These are phyloP conservation scores for Coluber constrictor DNA, from an alignment of 2,797 vertebrate species.

Conservation along the genomic window DNA sequence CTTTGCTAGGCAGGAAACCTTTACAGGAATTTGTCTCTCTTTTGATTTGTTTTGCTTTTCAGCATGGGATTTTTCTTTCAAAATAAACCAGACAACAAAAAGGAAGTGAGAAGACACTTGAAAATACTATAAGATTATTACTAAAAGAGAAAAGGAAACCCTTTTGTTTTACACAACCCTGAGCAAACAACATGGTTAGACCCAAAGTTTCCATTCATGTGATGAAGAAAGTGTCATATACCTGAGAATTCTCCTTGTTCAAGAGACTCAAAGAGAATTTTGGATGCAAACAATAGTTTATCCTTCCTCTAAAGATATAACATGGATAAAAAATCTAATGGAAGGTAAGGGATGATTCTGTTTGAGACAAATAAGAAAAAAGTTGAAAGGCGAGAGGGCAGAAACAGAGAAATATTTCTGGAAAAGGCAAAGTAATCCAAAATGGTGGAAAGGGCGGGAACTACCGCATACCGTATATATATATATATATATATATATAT, in stretches of 20 bases:
- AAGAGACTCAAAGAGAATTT: background rate
- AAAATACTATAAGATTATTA: background rate
- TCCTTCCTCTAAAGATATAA: background rate
- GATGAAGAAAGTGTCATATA: background rate
- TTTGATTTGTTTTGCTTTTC: background rate
- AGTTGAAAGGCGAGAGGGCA: no score
- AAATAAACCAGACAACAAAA: background rate
- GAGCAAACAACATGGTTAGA: background rate
- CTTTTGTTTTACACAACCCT: background rate
- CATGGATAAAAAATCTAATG: background rate
- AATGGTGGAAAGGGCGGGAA: background rate
- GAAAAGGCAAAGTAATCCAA: background rate
- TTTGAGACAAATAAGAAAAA: background rate
- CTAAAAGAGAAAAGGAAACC: background rate
- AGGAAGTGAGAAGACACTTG: background rate
- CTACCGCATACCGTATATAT: background rate
- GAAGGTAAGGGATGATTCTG: background rate
- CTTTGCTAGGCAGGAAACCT: background rate
- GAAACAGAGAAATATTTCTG: background rate
- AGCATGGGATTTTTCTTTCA: background rate
- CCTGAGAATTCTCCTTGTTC: background rate
- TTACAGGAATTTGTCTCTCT: background rate
- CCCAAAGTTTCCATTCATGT: background rate
- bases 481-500: no score
- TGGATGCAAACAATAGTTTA: background rate